Percentiles rank a stretch among this genome's conserved stretches.
Evolutionary conservation across 2,888 invertebrate genomes (phyloP).

Genomic region (Balanococcus diminutus): DNA sequence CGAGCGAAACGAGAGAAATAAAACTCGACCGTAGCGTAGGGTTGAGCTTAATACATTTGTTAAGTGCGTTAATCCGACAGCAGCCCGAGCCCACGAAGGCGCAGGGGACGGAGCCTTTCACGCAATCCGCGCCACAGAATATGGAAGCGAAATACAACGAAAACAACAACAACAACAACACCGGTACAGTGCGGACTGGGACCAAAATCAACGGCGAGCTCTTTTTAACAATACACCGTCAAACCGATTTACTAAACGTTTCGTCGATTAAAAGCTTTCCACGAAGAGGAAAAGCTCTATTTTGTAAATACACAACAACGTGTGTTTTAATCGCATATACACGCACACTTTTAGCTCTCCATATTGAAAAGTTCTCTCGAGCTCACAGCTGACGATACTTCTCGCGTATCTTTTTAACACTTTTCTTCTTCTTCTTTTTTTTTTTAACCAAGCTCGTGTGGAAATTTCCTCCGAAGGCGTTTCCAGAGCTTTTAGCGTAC

Average conservation of each 20-base stretch:
- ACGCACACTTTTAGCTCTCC: background rate
- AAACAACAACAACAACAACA: background rate
- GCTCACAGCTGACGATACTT: background rate
- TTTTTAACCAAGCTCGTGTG: background rate
- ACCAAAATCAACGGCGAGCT: slow-evolving; percentile 3
- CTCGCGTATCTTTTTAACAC: slow-evolving; percentile 9
- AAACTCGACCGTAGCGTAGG: background rate
- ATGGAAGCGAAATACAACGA: slow-evolving; percentile 28
- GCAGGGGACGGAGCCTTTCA: background rate
- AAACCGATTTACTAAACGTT: slow-evolving; percentile 28
- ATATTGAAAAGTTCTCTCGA: background rate
- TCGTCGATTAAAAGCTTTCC: slow-evolving; percentile 23
- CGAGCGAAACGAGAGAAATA: background rate
- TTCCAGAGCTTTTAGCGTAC: background rate
- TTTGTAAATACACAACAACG: slow-evolving; percentile 25
- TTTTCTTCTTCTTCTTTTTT: background rate
- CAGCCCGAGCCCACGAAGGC: too few species aligned
- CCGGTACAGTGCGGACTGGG: background rate
- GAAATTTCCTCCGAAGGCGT: background rate
- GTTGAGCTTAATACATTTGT: slow-evolving; percentile 15
- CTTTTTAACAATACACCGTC: slow-evolving; percentile 25
- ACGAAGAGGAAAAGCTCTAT: slow-evolving; percentile 2
- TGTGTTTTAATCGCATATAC: slow-evolving; percentile 25
- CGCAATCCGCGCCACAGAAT: slow-evolving; percentile 35
- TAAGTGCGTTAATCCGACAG: slow-evolving; percentile 25